These are phyloP conservation scores for Enteromius anoplus DNA, from an alignment of 2,797 vertebrate species.

Conservation along the genomic window DNA sequence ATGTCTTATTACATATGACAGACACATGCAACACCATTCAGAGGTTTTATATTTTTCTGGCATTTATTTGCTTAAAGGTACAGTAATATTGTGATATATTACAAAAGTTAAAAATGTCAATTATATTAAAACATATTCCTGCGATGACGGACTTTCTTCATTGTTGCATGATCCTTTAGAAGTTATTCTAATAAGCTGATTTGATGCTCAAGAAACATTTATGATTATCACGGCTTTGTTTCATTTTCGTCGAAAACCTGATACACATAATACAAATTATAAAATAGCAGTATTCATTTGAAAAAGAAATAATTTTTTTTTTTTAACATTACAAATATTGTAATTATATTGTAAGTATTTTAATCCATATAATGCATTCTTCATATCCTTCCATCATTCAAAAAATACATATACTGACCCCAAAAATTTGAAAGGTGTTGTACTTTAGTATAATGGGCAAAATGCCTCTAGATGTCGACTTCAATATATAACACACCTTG, in stretches of 20 bases:
- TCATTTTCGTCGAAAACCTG: not conserved
- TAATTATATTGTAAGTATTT: too few species aligned
- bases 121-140: not conserved
- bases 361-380: too few species aligned
- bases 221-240: not conserved
- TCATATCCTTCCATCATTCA: not conserved
- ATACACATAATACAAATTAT: not conserved
- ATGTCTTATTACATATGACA: not conserved
- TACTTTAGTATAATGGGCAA: not conserved
- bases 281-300: not conserved
- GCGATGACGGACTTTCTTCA: not conserved
- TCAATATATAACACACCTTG: not conserved
- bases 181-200: not conserved
- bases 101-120: not conserved
- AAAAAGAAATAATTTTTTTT: not conserved
- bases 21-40: not conserved
- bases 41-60: not conserved
- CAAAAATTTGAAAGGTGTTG: not conserved
- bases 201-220: not conserved
- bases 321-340: not conserved
- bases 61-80: not conserved
- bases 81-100: not conserved
- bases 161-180: not conserved
- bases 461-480: not conserved
- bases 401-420: not conserved